Conservation (phyloP, 1,140 invertebrate species). For the Sarcophaga bullata region DNA sequence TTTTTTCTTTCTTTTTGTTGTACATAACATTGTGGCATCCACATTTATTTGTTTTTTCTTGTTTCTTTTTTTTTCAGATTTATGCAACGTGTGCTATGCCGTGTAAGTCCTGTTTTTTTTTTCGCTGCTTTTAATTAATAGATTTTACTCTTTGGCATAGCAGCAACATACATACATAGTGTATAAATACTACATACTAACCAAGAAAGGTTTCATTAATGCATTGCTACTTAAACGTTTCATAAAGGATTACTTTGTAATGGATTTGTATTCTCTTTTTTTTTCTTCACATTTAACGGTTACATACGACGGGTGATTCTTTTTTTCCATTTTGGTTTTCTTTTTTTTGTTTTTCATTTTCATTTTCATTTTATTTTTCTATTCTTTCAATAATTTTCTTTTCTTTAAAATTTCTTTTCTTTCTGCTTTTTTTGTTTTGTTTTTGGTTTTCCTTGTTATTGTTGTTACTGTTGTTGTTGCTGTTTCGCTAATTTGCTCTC, state of each 20-base stretch:
- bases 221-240: not conserved
- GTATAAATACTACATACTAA: not conserved
- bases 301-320: not conserved
- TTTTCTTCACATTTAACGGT: no score
- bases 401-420: not conserved
- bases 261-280: not conserved
- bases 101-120: conserved; percentile 21
- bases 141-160: not conserved
- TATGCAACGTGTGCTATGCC: conserved; percentile 30
- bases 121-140: conserved; percentile 35
- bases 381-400: conserved; percentile 38
- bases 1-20: no score
- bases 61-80: not conserved
- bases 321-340: not conserved
- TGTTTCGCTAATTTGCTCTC: conserved; percentile 27
- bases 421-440: no score
- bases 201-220: no score
- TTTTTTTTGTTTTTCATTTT: not conserved
- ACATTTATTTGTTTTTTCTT: not conserved
- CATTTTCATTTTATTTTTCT: not conserved
- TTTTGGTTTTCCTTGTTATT: no score
- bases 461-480: no score
- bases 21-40: no score
- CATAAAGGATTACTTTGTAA: not conserved
- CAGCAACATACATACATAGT: not conserved